These are phyloP conservation scores for Ornithoptera alexandrae DNA, from an alignment of 2,888 invertebrate species.

Conservation along the genomic window DNA sequence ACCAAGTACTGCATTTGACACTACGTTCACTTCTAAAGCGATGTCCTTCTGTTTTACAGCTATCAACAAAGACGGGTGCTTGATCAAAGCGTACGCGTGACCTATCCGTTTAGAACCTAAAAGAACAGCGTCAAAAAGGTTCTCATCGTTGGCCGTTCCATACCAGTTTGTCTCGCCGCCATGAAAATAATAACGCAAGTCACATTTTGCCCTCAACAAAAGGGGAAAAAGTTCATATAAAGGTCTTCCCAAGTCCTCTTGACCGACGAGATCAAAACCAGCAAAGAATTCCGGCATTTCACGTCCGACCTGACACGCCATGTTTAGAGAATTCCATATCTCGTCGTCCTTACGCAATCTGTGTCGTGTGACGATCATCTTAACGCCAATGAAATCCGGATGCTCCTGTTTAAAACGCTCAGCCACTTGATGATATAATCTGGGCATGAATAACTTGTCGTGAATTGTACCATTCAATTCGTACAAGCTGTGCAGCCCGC, in stretches of 20 bases:
- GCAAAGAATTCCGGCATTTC: conserved; percentile 84
- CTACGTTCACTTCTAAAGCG: conserved; percentile 88
- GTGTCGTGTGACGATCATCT: conserved; percentile 79
- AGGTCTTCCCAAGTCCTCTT: conserved; percentile 86
- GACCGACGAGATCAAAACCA: conserved; percentile 90
- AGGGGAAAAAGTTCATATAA: conserved; percentile 80
- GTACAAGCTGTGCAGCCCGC: conserved; percentile 80
- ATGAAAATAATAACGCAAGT: conserved; percentile 86
- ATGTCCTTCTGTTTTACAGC: conserved; percentile 80
- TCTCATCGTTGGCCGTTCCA: conserved; percentile 83
- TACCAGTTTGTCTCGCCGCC: conserved; percentile 90
- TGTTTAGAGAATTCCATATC: conserved; percentile 62
- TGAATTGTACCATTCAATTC: conserved; percentile 82
- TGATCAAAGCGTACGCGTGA: conserved; percentile 86
- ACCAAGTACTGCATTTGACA: conserved; percentile 88
- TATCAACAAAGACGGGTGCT: conserved; percentile 84
- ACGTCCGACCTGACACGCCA: conserved; percentile 57
- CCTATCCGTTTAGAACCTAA: conserved; percentile 88
- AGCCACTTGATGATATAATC: conserved; percentile 77
- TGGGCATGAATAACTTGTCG: conserved; percentile 72
- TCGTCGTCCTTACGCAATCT: conserved; percentile 51
- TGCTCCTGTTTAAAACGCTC: conserved; percentile 79
- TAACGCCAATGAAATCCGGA: conserved; percentile 84
- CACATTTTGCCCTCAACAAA: conserved; percentile 70
- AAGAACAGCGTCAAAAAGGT: conserved; percentile 87